Base-by-base conservation (phyloP, 2,888 invertebrate genomes). In the Pharmacophagus antenor region DNA sequence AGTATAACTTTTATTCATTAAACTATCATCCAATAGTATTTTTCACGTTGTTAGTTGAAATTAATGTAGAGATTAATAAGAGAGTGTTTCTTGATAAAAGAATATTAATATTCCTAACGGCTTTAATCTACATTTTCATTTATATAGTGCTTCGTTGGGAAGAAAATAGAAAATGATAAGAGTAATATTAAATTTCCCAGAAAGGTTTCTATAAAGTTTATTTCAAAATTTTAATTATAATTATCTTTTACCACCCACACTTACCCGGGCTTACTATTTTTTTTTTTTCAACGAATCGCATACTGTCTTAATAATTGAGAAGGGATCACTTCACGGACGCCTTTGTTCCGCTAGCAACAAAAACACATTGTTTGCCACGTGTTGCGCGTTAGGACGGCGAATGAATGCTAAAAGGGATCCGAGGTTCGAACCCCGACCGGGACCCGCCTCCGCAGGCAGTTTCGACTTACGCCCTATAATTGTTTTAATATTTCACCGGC, bases 341-440 rank as follows among this genome's bases (percentile, higher is more conserved):
- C 69, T 31, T 63, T 80, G 74, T 82, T 65, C 76, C 25, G 58
- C 61, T 59, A 72, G 72, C 72, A 80, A 88, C 84, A 86, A 85
- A 88, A 88, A 88, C 87, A 82, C 76, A 88, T 85, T 89, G 88
- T 88, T 83, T 77, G 84, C 80, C 89, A 90, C 89, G 89, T 89
- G 88, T 88, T 84, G 73, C 69, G 79, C 77, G 78, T 82, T 85
- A 83, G 69, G 70, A 80, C 80, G 83, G 74, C 69, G 70, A 70
- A 65, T 80, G 88, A 82, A 87, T 86, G 79, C 79, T 79, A 80
- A 82, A 76, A 81, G 80, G 80, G 77, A 73, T 75, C 68, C 67
- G 67, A 68, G 77, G 79, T 84, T 83, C 76, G 79, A 75, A 61
- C 73, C 84, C 72, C 66, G 70, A 64, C 58, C 60, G n/a, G 62